Base-by-base conservation (phyloP, 2,113 vertebrate genomes). In the Oostethus manadensis region DNA sequence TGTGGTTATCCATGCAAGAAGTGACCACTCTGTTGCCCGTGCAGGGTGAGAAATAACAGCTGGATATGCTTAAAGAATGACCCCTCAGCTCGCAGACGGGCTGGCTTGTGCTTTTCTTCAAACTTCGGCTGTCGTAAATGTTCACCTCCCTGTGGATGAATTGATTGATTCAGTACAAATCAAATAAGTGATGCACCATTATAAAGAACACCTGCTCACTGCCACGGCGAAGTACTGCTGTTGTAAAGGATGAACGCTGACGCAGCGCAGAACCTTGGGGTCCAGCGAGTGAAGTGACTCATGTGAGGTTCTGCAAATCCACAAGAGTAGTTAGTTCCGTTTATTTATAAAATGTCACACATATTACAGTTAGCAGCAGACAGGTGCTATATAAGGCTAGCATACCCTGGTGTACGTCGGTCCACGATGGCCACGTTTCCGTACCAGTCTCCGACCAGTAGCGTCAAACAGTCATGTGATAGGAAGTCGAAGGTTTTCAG, bases 401-500 rank as follows among this genome's bases (percentile, higher is more conserved):
- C 0, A 77, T 74, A 91, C 64, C 88, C 85, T 0, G 90, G 87
- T 0, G 92, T 93, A 35, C 95, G 85, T 22, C 87, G 85, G 70
- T 98, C 95, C 43, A 94, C 89, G 0, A 96, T n/a, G 0, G 89
- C 77, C 11, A 97, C 72, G 0, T 6, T 2, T 29, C 93, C 93
- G 0, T 62, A 64, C 89, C 85, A 91, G 23, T 77, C 70, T 6
- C 91, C 81, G 0, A 95, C 85, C 0, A 96, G 0, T 3, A 93
- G 78, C 0, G 86, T 92, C 10, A 69, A 87, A 56, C 84, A 90
- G 20, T 82, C 85, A 9, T 75, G 76, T 0, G 89, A 86, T 87
- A 95, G 43, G 70, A 95, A 97, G 80, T 93, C 93, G 26, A 97
- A 98, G 3, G 87, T 92, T 45, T 88, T 93, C 2, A 92, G 77